These are phyloP conservation scores for Phocides pigmalion DNA, from an alignment of 1,140 invertebrate genomes.

Conservation along the genomic window DNA sequence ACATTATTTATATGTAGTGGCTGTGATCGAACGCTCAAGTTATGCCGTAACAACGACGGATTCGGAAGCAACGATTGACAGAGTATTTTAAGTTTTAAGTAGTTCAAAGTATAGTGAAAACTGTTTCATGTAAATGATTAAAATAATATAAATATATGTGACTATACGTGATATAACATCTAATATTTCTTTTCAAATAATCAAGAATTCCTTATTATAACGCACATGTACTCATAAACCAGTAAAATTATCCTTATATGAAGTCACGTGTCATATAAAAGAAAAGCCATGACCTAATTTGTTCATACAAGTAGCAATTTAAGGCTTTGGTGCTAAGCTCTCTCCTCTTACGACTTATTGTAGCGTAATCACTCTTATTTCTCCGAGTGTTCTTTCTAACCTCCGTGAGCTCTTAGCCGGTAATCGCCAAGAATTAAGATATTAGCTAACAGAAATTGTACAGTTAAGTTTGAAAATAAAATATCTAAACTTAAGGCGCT, in stretches of 20 bases:
- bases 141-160: conserved; percentile 22
- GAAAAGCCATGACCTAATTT: conserved; percentile 25
- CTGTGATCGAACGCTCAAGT: conserved; percentile 71
- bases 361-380: conserved; percentile 37
- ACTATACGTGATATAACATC: conserved; percentile 2
- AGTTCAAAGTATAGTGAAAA: conserved; percentile 30
- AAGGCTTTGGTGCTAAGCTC: conserved; percentile 35
- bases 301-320: conserved; percentile 34
- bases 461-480: background rate
- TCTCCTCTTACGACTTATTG: conserved; percentile 37
- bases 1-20: conserved; percentile 69
- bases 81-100: conserved; percentile 38
- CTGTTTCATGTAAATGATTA: conserved; percentile 28
- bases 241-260: conserved; percentile 5
- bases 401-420: background rate
- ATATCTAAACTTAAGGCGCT: background rate
- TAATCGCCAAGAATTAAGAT: conserved; percentile 20
- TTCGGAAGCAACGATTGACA: conserved; percentile 55
- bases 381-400: conserved; percentile 19
- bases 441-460: conserved; percentile 16
- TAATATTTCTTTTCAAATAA: conserved; percentile 6
- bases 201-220: background rate
- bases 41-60: conserved; percentile 50
- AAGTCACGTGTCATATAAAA: background rate
- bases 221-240: background rate